Conservation (phyloP, 1,140 invertebrate species). For the Gryon sp. region DNA sequence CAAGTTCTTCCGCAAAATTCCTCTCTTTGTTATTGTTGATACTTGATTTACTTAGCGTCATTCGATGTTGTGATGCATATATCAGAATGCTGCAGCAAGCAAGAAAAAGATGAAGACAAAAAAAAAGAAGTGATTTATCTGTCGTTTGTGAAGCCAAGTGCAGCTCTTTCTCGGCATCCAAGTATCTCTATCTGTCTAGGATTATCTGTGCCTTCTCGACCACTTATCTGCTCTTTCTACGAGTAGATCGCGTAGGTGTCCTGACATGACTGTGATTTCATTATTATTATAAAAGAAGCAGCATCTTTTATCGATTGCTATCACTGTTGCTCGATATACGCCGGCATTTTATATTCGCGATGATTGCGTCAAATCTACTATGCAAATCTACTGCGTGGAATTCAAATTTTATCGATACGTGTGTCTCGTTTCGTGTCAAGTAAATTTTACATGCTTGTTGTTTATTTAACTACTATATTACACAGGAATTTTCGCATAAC, state of each 20-base stretch:
- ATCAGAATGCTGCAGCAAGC: constrained; percentile 42
- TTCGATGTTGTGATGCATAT: constrained; percentile 17
- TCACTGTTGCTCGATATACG: constrained; percentile 48
- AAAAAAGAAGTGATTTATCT: constrained; percentile 51
- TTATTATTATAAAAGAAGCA: constrained; percentile 59
- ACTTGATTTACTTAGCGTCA: constrained; percentile 7
- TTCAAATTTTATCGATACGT: constrained; percentile 36
- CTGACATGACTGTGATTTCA: constrained; percentile 57
- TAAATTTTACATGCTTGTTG: constrained; percentile 34
- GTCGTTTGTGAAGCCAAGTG: constrained; percentile 39
- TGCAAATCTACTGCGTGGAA: constrained; percentile 38
- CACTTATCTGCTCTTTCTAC: constrained; percentile 45
- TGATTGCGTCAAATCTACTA: constrained; percentile 58
- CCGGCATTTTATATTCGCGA: constrained; percentile 39
- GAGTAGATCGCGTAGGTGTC: constrained; percentile 53
- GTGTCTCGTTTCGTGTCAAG: constrained; percentile 31
- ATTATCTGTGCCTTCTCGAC: constrained; percentile 48
- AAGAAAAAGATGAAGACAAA: too few species aligned
- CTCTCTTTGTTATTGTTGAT: background rate
- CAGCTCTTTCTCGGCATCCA: constrained; percentile 12
- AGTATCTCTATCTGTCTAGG: constrained; percentile 56
- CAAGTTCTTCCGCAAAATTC: background rate
- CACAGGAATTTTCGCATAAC: constrained; percentile 31
- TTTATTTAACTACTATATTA: constrained; percentile 54
- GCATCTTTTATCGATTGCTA: constrained; percentile 57